A percentile compares a stretch with the other conserved stretches of the same genome.
phyloP scores from a whole-genome alignment of 2,888 invertebrate species.

The Frankliniella fusca region DNA sequence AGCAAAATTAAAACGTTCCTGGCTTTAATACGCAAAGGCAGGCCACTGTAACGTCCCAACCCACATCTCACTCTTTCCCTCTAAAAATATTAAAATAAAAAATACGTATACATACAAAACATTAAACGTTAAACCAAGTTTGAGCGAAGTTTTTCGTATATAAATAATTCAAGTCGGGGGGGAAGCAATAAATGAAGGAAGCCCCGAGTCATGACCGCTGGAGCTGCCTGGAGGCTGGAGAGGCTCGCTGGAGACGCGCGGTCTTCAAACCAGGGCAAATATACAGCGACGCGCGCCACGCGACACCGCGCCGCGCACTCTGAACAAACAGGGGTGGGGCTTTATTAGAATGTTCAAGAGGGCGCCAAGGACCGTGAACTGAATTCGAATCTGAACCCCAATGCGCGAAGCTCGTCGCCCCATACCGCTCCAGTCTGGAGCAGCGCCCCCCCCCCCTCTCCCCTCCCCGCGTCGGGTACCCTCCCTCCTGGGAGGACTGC shows the following conservation, averaged over 20 bases:
- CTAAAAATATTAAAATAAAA: no score
- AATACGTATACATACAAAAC: no score
- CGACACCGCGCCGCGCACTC: neutral
- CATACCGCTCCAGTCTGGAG: neutral
- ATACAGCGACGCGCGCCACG: neutral
- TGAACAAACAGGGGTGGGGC: neutral
- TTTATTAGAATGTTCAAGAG: slow-evolving; percentile 24
- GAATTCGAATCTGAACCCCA: slow-evolving; percentile 3
- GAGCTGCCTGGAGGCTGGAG: no score
- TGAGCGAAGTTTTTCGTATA: no score
- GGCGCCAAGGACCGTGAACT: slow-evolving; percentile 10
- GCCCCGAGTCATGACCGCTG: no score
- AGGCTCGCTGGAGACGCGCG: neutral
- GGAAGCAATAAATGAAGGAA: no score
- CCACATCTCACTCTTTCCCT: neutral
- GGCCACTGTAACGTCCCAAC: neutral
- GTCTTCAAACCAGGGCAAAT: neutral
- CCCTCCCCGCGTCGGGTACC: neutral
- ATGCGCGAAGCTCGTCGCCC: no score
- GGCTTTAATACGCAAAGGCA: neutral
- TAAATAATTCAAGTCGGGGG: no score
- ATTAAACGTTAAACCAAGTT: no score
- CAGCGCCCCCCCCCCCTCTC: neutral
- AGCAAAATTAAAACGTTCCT: no score
- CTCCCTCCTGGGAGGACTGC: neutral